Evolutionary conservation across 2,888 invertebrate genomes (phyloP).

Genomic region (Cremastinae sp.): DNA sequence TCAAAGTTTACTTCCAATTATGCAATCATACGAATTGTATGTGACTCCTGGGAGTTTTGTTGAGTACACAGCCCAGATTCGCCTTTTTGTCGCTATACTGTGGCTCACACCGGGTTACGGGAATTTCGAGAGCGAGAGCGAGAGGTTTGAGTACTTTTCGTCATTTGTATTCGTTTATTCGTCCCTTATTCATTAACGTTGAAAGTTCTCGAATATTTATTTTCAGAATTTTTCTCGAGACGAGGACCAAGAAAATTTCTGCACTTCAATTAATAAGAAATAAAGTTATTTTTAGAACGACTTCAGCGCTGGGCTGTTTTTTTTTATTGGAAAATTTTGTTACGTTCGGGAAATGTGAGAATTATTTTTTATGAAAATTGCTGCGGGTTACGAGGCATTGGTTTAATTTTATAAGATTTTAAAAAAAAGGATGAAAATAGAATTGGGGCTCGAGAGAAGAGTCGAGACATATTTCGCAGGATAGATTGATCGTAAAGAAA

Average conservation of each 20-base stretch:
- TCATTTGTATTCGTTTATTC: background rate
- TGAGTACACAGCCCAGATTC: conserved; percentile 8
- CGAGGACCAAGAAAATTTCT: too few relatives aligned
- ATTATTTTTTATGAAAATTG: background rate
- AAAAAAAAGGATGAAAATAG: background rate
- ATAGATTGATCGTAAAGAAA: background rate
- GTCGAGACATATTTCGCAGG: conserved; percentile 26
- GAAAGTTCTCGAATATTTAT: too few relatives aligned
- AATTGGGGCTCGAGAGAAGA: conserved; percentile 13
- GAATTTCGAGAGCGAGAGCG: background rate
- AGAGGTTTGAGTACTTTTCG: background rate
- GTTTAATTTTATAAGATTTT: background rate
- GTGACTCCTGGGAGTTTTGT: conserved; percentile 36
- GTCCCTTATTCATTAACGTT: too few relatives aligned
- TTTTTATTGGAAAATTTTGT: too few relatives aligned
- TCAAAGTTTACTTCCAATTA: conserved; percentile 53
- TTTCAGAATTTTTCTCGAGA: too few relatives aligned
- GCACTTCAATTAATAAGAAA: too few relatives aligned
- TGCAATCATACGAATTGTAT: conserved; percentile 53
- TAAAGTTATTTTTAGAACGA: too few relatives aligned
- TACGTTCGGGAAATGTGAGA: too few relatives aligned
- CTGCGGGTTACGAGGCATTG: background rate
- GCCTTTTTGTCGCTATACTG: background rate
- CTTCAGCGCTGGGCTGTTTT: too few relatives aligned
- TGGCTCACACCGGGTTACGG: background rate